Base-by-base conservation (phyloP, 2,888 invertebrate species). In the Cheilosia grossa region DNA sequence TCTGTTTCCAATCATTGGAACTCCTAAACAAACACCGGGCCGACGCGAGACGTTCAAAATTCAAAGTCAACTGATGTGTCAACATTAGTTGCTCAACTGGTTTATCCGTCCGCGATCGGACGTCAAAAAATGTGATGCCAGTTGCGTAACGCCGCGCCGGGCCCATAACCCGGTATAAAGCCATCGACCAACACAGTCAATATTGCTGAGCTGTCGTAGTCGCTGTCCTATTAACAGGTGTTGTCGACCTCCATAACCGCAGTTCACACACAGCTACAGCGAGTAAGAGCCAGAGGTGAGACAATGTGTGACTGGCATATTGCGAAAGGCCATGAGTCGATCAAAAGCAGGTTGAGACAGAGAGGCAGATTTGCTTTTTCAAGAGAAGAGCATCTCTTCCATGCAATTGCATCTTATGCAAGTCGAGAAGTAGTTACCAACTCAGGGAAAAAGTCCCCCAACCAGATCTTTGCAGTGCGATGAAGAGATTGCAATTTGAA, bases 21-120 rank as follows among this genome's bases (percentile, higher is more conserved):
- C 53, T 17, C 9, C 42, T 15, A 27, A 56, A 54, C 54, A 42
- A 30, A 19, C 44, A 30, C 37, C 37, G 37, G 37, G 21, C 24
- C n/a, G 17, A 24, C 9, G 19, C 9, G 37, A 37, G 4, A 37
- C 13, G 37, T 4, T 37, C 37, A 47, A 72, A 72, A 51, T 77
- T 79, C 59, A 79, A 79, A 80, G 73, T 79, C 79, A 79, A 74
- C 69, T 58, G 53, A 69, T 74, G 63, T 82, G 79, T 79, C 79
- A 83, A 83, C 74, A 70, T 30, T 19, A 59, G 37, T 83, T 83
- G 64, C 79, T 33, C 64, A 74, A 83, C 69, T 73, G 69, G 53
- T 74, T 83, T 79, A 47, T 69, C 58, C 24, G 24, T 51, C 63
- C 37, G 42, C 21, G 58, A 61, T 56, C 49, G 30, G 40, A 75